Percentiles rank a stretch among this genome's conserved stretches.
Conservation (phyloP, 2,888 invertebrate genomes). For the Escarpia spicata region DNA sequence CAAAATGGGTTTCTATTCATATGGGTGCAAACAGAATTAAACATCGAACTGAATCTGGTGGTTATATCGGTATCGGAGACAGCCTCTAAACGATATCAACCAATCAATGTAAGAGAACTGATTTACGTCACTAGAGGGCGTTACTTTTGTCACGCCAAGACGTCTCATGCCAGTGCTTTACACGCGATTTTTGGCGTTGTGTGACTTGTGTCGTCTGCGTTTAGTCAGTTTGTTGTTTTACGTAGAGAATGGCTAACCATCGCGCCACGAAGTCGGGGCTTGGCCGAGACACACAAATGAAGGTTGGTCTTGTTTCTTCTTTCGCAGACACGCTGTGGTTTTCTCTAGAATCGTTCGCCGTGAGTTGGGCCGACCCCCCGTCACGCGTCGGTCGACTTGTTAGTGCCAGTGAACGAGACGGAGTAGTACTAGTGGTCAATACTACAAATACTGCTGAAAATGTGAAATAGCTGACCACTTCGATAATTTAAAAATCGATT, state of each 20-base stretch:
- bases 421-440: too few relatives aligned
- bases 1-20: not conserved
- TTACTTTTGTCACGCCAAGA: not conserved
- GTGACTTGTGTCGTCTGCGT: not conserved
- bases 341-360: not conserved
- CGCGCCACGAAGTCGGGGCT: conserved; percentile 36
- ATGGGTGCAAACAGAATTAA: not conserved
- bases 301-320: conserved; percentile 29
- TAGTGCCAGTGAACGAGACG: not conserved
- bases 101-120: not conserved
- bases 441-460: too few relatives aligned
- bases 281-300: conserved; percentile 34
- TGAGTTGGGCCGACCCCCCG: not conserved
- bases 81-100: not conserved
- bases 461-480: too few relatives aligned
- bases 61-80: not conserved
- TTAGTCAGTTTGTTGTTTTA: not conserved
- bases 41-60: not conserved
- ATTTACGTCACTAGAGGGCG: not conserved
- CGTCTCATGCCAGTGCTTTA: not conserved
- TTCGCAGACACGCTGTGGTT: not conserved
- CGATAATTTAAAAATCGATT: not conserved
- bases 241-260: not conserved
- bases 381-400: not conserved
- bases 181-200: not conserved